Conservation (phyloP, 2,797 vertebrate species). For the Erethizon dorsatum region DNA sequence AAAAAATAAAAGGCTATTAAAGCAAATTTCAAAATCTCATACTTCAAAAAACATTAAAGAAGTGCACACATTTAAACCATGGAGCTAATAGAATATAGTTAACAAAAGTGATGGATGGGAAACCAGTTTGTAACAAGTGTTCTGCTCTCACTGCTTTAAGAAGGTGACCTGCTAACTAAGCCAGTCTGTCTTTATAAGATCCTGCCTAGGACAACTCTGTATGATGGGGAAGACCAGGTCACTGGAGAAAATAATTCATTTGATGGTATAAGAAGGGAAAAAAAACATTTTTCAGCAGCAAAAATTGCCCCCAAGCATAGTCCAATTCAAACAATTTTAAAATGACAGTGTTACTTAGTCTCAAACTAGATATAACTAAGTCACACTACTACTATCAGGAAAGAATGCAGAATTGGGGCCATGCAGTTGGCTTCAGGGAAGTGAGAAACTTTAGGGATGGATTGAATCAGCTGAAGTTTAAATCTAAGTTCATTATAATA, state of each 20-base stretch:
- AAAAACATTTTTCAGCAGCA: neutral
- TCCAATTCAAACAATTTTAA: conserved; percentile 30
- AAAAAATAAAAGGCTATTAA: conserved; percentile 27
- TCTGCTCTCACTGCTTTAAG: neutral
- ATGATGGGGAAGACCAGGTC: neutral
- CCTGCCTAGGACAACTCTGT: neutral
- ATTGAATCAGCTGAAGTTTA: conserved; percentile 41
- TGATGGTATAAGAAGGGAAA: neutral
- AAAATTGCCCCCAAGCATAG: conserved; percentile 9
- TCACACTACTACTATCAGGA: neutral
- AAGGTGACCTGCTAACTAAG: neutral
- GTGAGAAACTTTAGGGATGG: conserved; percentile 51
- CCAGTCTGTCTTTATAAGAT: neutral
- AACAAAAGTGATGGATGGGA: neutral
- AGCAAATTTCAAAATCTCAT: conserved; percentile 51
- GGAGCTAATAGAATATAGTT: neutral
- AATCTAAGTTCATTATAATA: neutral
- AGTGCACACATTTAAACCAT: conserved; percentile 8
- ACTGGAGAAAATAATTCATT: conserved; percentile 2
- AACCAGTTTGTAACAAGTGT: neutral
- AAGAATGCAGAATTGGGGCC: neutral
- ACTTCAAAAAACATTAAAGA: conserved; percentile 53
- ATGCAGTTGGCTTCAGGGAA: conserved; percentile 23
- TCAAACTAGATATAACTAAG: conserved; percentile 34
- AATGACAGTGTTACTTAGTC: conserved; percentile 25